Conservation (phyloP, 2,888 invertebrate species). For the Drosophila vallismaia region DNA sequence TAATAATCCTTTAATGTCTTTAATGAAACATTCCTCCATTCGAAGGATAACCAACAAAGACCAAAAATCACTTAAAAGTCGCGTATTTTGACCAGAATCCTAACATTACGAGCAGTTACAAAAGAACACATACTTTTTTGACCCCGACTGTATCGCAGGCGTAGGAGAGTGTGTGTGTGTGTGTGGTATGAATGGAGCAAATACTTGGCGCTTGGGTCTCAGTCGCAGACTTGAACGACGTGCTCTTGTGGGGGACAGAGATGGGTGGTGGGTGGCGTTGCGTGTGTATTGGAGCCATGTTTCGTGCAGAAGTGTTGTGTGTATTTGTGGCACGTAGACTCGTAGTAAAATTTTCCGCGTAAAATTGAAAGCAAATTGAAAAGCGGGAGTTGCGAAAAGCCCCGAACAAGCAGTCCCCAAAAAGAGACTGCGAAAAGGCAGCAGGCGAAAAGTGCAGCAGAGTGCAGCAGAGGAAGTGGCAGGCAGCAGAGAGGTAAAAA, state of each 20-base stretch:
- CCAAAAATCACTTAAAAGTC: too few relatives aligned
- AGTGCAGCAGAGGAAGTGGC: background rate
- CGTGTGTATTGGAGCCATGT: slow-evolving; percentile 34
- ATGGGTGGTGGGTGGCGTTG: slow-evolving; percentile 29
- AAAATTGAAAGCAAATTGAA: slow-evolving; percentile 74
- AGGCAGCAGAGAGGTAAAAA: background rate
- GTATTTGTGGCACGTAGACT: slow-evolving; percentile 60
- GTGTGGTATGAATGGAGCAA: slow-evolving; percentile 73
- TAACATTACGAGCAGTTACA: too few relatives aligned
- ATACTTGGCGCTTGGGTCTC: slow-evolving; percentile 52
- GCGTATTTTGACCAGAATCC: too few relatives aligned
- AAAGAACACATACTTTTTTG: background rate
- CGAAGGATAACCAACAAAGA: too few relatives aligned
- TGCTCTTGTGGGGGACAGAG: background rate
- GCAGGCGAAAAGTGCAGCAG: slow-evolving; percentile 11
- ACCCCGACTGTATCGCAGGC: slow-evolving; percentile 19
- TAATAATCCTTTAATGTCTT: too few relatives aligned
- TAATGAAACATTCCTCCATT: too few relatives aligned
- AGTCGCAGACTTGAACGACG: slow-evolving; percentile 14
- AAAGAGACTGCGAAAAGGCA: slow-evolving; percentile 11
- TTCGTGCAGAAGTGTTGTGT: slow-evolving; percentile 42
- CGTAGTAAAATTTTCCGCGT: slow-evolving; percentile 78
- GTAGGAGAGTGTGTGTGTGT: slow-evolving; percentile 23
- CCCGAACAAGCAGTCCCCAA: slow-evolving; percentile 23
- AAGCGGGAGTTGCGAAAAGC: slow-evolving; percentile 28